phyloP scores from a whole-genome alignment of 2,113 vertebrate genomes.

The Madoqua kirkii region DNA sequence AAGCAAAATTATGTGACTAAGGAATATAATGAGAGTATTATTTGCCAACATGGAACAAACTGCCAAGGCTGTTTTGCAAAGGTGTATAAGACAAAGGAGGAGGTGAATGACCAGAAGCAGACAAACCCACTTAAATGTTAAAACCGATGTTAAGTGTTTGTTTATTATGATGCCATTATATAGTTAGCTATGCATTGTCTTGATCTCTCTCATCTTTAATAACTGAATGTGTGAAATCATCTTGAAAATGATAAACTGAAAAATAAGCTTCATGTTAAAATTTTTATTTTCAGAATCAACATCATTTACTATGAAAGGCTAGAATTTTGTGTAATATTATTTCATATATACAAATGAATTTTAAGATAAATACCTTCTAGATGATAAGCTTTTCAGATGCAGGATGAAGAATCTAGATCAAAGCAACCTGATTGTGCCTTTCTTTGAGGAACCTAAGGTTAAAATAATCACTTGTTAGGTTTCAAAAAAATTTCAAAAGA shows the following conservation, averaged over 20 bases:
- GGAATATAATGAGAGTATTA: neutral
- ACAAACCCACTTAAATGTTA: neutral
- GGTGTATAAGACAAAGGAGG: neutral
- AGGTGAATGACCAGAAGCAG: neutral
- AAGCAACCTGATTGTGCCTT: slow-evolving; percentile 95
- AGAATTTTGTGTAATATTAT: neutral
- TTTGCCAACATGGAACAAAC: neutral
- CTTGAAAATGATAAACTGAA: neutral
- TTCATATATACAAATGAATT: neutral
- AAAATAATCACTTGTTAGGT: slow-evolving; percentile 36
- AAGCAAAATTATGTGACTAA: slow-evolving; percentile 9
- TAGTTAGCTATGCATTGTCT: neutral
- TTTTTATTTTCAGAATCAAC: neutral
- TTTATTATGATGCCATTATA: neutral
- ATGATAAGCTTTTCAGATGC: slow-evolving; percentile 89
- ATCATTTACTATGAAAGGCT: neutral
- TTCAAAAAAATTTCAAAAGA: neutral
- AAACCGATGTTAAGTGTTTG: neutral
- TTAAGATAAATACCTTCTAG: slow-evolving; percentile 85
- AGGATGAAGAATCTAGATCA: slow-evolving; percentile 92
- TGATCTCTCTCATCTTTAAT: neutral
- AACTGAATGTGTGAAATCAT: neutral
- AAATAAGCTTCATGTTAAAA: neutral
- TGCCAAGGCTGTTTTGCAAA: neutral
- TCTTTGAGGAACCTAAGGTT: slow-evolving; percentile 95